phyloP scores from a whole-genome alignment of 37 sponge, comb jelly and placozoan genomes.

The Bolinopsis microptera region DNA sequence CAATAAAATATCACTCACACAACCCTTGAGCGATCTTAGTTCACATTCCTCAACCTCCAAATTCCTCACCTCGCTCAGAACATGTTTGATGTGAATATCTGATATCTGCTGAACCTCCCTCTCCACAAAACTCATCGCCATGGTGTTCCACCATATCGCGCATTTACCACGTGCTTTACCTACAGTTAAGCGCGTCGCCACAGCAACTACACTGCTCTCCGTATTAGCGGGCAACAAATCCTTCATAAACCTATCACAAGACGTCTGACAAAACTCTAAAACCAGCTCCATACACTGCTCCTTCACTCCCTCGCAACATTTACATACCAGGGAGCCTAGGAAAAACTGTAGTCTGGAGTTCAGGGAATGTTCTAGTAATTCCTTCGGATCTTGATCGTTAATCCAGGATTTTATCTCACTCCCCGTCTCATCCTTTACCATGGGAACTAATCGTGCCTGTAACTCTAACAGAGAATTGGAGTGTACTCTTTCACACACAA shows the following conservation, averaged over 20 bases:
- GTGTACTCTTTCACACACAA: conserved; percentile 35
- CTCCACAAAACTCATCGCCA: conserved; percentile 52
- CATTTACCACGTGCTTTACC: conserved; percentile 21
- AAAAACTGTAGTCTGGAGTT: conserved; percentile 29
- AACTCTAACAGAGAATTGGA: neutral
- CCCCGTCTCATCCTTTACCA: neutral
- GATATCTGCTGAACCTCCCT: conserved; percentile 6
- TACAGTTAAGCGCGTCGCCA: conserved; percentile 18
- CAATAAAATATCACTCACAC: neutral
- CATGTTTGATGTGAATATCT: conserved; percentile 4
- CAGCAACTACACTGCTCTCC: conserved; percentile 1
- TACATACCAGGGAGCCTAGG: neutral
- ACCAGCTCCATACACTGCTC: neutral
- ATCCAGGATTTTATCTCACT: neutral
- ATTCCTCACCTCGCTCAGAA: neutral
- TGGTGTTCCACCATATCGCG: conserved; percentile 36
- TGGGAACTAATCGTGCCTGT: neutral
- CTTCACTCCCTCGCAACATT: neutral
- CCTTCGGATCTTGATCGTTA: neutral
- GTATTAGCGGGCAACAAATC: neutral
- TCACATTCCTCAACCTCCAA: neutral
- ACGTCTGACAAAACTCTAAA: neutral
- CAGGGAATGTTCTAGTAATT: conserved; percentile 10
- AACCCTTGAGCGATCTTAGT: neutral
- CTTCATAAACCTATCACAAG: neutral